Conservation (phyloP, 2,797 vertebrate species). For the Sphenopsis melanotis region DNA sequence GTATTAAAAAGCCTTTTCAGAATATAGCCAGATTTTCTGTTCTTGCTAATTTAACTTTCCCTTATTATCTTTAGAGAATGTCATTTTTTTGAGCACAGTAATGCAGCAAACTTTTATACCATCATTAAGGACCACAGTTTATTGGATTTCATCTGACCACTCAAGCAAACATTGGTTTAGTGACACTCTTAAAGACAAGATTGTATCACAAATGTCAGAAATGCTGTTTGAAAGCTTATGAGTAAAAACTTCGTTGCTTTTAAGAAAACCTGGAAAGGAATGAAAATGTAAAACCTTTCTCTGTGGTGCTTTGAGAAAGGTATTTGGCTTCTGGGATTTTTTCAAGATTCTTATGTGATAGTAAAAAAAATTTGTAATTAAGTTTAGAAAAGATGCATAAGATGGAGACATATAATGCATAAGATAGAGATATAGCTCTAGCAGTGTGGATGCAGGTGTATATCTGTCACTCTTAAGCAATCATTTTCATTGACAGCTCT, state of each 20-base stretch:
- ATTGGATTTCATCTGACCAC: constrained; percentile 32
- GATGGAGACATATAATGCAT: background rate
- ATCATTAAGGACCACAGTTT: constrained; percentile 27
- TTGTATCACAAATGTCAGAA: constrained; percentile 25
- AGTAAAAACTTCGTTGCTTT: background rate
- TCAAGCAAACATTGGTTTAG: constrained; percentile 38
- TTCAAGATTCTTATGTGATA: background rate
- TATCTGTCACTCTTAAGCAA: background rate
- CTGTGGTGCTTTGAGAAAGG: background rate
- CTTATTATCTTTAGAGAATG: background rate
- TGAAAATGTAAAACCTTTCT: background rate
- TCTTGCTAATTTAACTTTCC: constrained; percentile 13
- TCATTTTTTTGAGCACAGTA: background rate
- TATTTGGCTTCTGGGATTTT: background rate
- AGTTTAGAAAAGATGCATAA: background rate
- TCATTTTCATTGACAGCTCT: background rate
- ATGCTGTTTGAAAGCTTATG: constrained; percentile 7
- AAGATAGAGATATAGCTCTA: background rate
- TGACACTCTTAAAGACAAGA: background rate
- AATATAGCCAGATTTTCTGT: constrained; percentile 9
- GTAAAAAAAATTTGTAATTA: background rate
- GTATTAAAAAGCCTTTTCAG: constrained; percentile 4
- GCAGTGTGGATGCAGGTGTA: background rate
- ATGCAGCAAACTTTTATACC: constrained; percentile 15
- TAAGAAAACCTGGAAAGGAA: background rate